These are phyloP conservation scores for Leucopsar rothschildi DNA, from an alignment of 2,113 vertebrate species.

Conservation along the genomic window DNA sequence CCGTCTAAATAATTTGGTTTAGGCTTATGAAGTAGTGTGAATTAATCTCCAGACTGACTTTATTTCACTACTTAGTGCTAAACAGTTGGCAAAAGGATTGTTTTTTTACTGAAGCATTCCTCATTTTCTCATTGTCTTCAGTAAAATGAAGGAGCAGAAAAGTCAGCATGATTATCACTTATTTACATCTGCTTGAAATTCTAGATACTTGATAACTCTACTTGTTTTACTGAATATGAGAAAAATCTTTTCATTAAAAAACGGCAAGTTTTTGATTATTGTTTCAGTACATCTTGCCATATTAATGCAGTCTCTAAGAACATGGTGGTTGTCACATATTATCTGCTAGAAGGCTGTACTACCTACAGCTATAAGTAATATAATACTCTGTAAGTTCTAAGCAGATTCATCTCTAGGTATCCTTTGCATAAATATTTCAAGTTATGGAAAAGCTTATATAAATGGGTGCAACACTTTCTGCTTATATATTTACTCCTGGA, in stretches of 20 bases:
- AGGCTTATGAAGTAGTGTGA: not conserved
- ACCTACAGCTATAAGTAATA: not conserved
- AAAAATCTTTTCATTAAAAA: not conserved
- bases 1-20: not conserved
- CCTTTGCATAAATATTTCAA: not conserved
- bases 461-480: not conserved
- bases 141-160: not conserved
- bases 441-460: not conserved
- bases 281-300: not conserved
- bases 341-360: not conserved
- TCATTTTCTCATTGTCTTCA: not conserved
- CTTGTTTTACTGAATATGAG: not conserved
- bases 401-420: not conserved
- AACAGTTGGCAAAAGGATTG: not conserved
- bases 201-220: not conserved
- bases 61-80: not conserved
- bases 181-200: not conserved
- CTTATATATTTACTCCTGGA: not conserved
- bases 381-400: not conserved
- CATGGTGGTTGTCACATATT: not conserved
- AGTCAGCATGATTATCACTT: not conserved
- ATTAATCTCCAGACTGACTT: constrained; percentile 15
- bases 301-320: not conserved
- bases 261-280: not conserved
- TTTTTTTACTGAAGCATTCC: not conserved